These are phyloP conservation scores for Chromoteleia sp. DNA, from an alignment of 2,888 invertebrate genomes.

Conservation along the genomic window DNA sequence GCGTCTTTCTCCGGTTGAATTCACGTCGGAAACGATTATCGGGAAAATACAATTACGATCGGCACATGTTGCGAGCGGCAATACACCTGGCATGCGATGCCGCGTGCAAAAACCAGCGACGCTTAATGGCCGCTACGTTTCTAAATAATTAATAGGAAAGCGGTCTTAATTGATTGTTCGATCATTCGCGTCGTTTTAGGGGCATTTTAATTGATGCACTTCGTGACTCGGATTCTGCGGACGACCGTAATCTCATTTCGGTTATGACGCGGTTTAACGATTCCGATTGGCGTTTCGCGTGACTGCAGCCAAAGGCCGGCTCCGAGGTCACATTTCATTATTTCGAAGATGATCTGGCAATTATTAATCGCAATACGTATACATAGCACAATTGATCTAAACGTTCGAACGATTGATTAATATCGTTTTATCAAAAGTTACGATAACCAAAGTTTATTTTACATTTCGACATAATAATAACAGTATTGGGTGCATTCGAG, in stretches of 20 bases:
- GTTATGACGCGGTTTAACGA: conserved; percentile 30
- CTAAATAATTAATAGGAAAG: conserved; percentile 55
- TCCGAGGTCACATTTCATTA: conserved; percentile 3
- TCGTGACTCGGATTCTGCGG: conserved; percentile 8
- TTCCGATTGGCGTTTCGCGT: conserved; percentile 16
- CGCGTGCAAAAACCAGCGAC: conserved; percentile 31
- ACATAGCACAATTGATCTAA: too few species aligned
- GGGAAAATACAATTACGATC: conserved; percentile 68
- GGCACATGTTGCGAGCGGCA: conserved; percentile 56
- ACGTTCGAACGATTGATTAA: too few species aligned
- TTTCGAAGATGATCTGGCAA: too few species aligned
- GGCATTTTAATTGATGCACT: conserved; percentile 35
- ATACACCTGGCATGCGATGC: conserved; percentile 55
- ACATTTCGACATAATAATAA: too few species aligned
- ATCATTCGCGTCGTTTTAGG: conserved; percentile 31
- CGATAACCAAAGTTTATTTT: too few species aligned
- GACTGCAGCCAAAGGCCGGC: conserved; percentile 10
- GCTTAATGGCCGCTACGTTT: conserved; percentile 41
- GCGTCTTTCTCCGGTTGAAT: conserved; percentile 65
- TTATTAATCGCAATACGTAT: too few species aligned
- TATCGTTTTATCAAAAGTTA: too few species aligned
- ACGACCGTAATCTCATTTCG: conserved; percentile 21
- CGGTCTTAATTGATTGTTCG: conserved; percentile 52
- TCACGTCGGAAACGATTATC: conserved; percentile 67
- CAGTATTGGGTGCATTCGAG: too few species aligned